phyloP scores from a whole-genome alignment of 2,888 invertebrate species.

The Hemistola chrysoprasaria region DNA sequence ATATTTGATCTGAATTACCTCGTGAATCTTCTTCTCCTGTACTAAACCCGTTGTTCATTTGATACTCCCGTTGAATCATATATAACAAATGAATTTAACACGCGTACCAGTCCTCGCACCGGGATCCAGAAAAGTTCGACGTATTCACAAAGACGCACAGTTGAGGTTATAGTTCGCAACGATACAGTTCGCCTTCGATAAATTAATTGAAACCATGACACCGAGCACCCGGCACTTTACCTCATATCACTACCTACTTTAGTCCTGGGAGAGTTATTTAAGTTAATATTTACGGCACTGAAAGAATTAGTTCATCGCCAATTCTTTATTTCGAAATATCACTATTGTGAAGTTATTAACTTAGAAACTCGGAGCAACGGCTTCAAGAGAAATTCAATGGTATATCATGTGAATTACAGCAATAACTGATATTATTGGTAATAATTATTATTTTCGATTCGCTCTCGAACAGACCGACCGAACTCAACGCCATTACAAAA shows the following conservation, averaged over 20 bases:
- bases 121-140: constrained; percentile 60
- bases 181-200: constrained; percentile 57
- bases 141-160: constrained; percentile 67
- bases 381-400: constrained; percentile 1
- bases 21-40: constrained; percentile 95
- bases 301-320: constrained; percentile 53
- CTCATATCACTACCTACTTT: constrained; percentile 37
- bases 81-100: constrained; percentile 68
- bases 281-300: constrained; percentile 56
- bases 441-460: constrained; percentile 21
- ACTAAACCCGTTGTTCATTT: constrained; percentile 93
- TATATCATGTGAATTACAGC: constrained; percentile 17
- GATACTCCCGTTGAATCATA: constrained; percentile 82
- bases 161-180: constrained; percentile 73
- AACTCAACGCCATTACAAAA: constrained; percentile 50
- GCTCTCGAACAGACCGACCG: constrained; percentile 40
- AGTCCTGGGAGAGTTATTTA: constrained; percentile 31
- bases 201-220: constrained; percentile 50
- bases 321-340: constrained; percentile 36
- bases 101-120: constrained; percentile 56
- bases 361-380: constrained; percentile 3
- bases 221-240: constrained; percentile 32
- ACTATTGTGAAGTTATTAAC: constrained; percentile 11
- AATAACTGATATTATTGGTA: constrained; percentile 29
- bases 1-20: constrained; percentile 93